Conservation (phyloP, 2,797 vertebrate genomes). For the Eulemur rubriventer region DNA sequence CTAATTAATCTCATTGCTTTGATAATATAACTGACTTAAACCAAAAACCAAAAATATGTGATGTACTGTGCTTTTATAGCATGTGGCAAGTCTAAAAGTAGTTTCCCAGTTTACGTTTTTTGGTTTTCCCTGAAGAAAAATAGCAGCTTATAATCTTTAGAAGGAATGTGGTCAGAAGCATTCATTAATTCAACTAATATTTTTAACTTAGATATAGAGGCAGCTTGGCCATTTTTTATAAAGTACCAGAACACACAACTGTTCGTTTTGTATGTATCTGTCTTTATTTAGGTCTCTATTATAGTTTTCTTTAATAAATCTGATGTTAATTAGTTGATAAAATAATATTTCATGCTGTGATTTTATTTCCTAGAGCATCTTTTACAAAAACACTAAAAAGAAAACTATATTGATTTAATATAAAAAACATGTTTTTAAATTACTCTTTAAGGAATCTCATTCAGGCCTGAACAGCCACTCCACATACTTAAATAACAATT, state of each 20-base stretch:
- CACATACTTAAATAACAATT: background rate
- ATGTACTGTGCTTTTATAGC: background rate
- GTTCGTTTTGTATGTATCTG: background rate
- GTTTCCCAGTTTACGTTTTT: background rate
- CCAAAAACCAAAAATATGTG: background rate
- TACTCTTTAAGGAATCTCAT: slow-evolving; percentile 12
- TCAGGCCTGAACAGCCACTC: background rate
- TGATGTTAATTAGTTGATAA: background rate
- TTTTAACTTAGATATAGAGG: background rate
- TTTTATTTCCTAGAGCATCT: slow-evolving; percentile 11
- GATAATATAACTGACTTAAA: background rate
- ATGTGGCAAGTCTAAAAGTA: background rate
- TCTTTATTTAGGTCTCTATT: background rate
- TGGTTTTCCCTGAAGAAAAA: background rate
- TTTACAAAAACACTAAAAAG: background rate
- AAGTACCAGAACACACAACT: background rate
- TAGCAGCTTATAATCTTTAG: background rate
- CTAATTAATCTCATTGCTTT: background rate
- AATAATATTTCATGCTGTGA: background rate
- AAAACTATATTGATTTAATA: background rate
- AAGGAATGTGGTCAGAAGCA: background rate
- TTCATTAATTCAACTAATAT: background rate
- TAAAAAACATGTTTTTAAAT: slow-evolving; percentile 24
- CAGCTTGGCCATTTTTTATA: background rate
- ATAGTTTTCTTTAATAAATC: background rate